These are phyloP conservation scores for Indri indri DNA, from an alignment of 2,113 vertebrate species.

Conservation along the genomic window DNA sequence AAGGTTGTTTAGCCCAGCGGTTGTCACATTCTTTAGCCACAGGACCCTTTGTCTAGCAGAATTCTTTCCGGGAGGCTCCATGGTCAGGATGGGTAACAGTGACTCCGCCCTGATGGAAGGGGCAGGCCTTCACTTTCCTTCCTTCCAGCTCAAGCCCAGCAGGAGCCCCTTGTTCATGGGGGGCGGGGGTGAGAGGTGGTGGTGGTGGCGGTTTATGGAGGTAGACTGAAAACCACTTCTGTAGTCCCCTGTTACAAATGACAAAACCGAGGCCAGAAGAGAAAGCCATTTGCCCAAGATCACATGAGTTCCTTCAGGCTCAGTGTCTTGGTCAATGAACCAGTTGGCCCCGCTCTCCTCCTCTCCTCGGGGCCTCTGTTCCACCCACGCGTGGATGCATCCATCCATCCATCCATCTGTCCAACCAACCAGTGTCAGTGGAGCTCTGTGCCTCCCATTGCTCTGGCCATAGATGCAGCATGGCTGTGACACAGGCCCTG, in stretches of 20 bases:
- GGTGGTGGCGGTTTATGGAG: background rate
- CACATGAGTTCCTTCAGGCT: background rate
- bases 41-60: background rate
- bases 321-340: background rate
- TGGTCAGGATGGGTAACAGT: background rate
- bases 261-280: conserved; percentile 11
- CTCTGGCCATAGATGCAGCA: background rate
- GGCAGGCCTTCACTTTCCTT: background rate
- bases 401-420: background rate
- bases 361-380: background rate
- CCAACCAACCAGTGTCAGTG: background rate
- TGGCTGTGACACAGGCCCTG: background rate
- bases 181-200: fast-evolving
- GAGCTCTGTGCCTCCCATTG: background rate
- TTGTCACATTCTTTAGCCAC: background rate
- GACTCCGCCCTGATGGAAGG: background rate
- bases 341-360: background rate
- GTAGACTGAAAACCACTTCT: background rate
- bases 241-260: background rate
- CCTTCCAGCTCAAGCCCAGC: background rate
- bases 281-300: background rate
- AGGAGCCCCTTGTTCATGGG: background rate
- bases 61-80: conserved; percentile 10
- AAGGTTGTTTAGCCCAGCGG: background rate
- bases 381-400: background rate